Base-by-base conservation (phyloP, 2,113 vertebrate species). In the Pterocles gutturalis region DNA sequence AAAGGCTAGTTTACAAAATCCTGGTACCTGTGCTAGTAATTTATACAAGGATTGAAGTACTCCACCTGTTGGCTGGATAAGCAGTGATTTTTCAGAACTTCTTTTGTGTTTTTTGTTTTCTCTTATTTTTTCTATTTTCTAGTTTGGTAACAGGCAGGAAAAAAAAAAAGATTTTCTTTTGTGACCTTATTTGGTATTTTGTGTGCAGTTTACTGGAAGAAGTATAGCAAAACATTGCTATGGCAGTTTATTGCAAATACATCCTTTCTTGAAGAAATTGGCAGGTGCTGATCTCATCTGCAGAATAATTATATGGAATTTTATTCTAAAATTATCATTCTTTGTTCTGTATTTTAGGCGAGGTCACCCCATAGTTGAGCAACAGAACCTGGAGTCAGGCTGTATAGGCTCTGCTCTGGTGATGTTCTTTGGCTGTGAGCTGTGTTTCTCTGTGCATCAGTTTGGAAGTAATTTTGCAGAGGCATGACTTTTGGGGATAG, bases 401-500 rank as follows among this genome's bases (percentile, higher is more conserved):
- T 2, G 0, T 24, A 7, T 1, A 3, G 29, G 13, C 81, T 82
- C n/a, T 81, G 43, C 58, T 66, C 26, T 4, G 10, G 71, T 57
- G 64, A 11, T 60, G 14, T 73, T 66, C 33, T 54, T 83, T 55
- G 38, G 8, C 71, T 65, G n/a, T 61, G 62, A 79, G 31, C 38
- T 78, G 41, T 53, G 14, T 48, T 81, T 78, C 81, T 91, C 29
- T 26, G 18, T 64, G 45, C 12, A 17, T 65, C 51, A 4, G 2
- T 73, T 80, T 83, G 76, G 61, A 83, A 88, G 55, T n/a, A 48
- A 43, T 25, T 8, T 29, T 83, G 43, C 51, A 48, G 76, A 77
- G 73, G 28, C 24, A 31, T 89, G 86, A 75, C 48, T 85, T 89
- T 8, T 45, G 41, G 48, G 65, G 31, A n/a, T 54, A 71, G 29